Percentiles rank a stretch among this genome's conserved stretches.
These are phyloP conservation scores for Drosophila engyochracea DNA, from an alignment of 2,888 invertebrate species.

Conservation along the genomic window DNA sequence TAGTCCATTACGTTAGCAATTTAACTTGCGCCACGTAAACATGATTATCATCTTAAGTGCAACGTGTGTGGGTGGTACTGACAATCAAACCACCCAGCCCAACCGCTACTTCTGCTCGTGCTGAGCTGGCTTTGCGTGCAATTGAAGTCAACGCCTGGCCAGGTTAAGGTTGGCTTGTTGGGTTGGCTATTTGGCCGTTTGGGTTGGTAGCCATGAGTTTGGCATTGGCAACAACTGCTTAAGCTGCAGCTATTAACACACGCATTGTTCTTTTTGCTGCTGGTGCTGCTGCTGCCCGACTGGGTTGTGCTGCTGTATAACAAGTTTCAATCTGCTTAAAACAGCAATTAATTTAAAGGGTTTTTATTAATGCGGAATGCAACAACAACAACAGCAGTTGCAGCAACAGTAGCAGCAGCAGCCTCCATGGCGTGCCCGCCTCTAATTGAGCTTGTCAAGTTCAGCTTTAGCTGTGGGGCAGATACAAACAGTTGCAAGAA, in stretches of 20 bases:
- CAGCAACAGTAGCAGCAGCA: not conserved
- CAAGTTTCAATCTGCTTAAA: conserved; percentile 78
- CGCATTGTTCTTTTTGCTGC: conserved; percentile 27
- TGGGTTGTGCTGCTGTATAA: conserved; percentile 53
- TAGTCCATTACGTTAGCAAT: conserved; percentile 80
- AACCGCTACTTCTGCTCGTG: not conserved
- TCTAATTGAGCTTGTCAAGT: conserved; percentile 79
- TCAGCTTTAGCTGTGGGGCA: conserved; percentile 54
- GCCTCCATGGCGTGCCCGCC: conserved; percentile 33
- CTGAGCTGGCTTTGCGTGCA: conserved; percentile 64
- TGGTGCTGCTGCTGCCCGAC: conserved; percentile 8
- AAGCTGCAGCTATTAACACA: conserved; percentile 58
- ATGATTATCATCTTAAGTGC: conserved; percentile 82
- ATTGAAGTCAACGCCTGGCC: conserved; percentile 55
- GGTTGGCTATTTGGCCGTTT: conserved; percentile 5
- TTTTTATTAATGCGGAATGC: conserved; percentile 57
- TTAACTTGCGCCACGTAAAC: conserved; percentile 82
- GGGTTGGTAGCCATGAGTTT: conserved; percentile 28
- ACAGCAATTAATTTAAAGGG: conserved; percentile 75
- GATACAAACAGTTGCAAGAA: conserved; percentile 7
- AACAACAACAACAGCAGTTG: not conserved
- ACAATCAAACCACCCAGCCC: not conserved
- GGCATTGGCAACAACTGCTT: conserved; percentile 42
- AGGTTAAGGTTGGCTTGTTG: conserved; percentile 26
- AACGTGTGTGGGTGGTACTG: conserved; percentile 54